Evolutionary conservation across 2,888 invertebrate species (phyloP), one percentile per base, ranked within the genome.

Genomic region (Acrobasis consociella): DNA sequence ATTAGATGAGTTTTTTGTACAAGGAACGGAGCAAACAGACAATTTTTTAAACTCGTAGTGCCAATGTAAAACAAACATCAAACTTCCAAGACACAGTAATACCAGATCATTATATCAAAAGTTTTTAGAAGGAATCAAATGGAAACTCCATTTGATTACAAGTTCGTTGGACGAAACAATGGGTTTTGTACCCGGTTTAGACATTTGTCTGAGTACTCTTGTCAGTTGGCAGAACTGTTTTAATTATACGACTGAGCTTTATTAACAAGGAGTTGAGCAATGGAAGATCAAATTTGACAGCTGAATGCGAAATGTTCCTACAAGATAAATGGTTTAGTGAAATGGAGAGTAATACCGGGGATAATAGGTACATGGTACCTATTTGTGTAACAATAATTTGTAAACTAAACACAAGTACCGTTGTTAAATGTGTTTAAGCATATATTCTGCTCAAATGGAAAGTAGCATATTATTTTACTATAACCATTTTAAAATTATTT

Each of bases 251-350:
- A 73, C 74, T 74, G 71, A 76, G 74, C 70, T 71, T 76, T 75
- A 77, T 76, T 80, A 76, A 78, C 77, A 11, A 17, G 16, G 16
- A 52, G 52, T 11, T 52, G 52, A 52, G 52, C 52, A 74, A 75
- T 71, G 74, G 71, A 73, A 78, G 75, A 81, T 80, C 76, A 77
- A 77, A 78, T 81, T 81, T 81, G 82, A 81, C 81, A 82, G 79
- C 73, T 78, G 75, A 81, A 80, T 77, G 74, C 73, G 72, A 72
- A 78, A 75, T 72, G 73, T 73, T 72, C 67, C 65, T 70, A 65
- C 65, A 76, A 78, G 76, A 80, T 75, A 78, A 81, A 82, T 55
- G 49, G 49, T 60, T 60, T 37, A 17, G 53, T 42, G 53, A 46
- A 42, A 42, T 9, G 39, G 51, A 37, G 22, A 42, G 13, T 31